Percentiles rank a stretch among this genome's conserved stretches.
Evolutionary conservation across 2,888 invertebrate genomes (phyloP).

Genomic region (Holacanthella duospinosa): DNA sequence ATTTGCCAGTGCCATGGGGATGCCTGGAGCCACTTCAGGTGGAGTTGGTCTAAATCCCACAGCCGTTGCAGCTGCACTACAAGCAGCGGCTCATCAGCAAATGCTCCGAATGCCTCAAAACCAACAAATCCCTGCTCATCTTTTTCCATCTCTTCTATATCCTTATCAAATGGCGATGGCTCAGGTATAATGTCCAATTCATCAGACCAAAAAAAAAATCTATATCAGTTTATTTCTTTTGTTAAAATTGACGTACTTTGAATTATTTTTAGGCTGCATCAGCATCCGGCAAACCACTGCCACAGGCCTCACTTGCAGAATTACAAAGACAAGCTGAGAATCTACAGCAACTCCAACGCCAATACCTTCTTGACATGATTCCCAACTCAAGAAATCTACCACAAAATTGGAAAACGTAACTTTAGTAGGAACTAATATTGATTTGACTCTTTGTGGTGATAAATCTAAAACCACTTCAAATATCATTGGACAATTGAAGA

Average conservation of each 20-base stretch:
- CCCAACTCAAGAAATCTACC: slow-evolving; percentile 45
- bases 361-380: slow-evolving; percentile 94
- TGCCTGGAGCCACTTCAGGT: slow-evolving; percentile 34
- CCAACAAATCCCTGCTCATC: slow-evolving; percentile 61
- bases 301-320: slow-evolving; percentile 53
- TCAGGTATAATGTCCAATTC: slow-evolving; percentile 38
- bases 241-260: background rate
- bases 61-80: slow-evolving; percentile 62
- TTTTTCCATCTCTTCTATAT: slow-evolving; percentile 78
- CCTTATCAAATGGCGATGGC: slow-evolving; percentile 69
- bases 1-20: slow-evolving; percentile 36
- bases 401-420: slow-evolving; percentile 37
- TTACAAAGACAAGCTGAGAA: slow-evolving; percentile 73
- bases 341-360: slow-evolving; percentile 61
- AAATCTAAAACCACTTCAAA: background rate
- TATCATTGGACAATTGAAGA: background rate
- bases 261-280: slow-evolving; percentile 36
- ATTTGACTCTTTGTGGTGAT: background rate
- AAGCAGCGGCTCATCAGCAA: slow-evolving; percentile 59
- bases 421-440: background rate
- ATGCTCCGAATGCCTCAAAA: slow-evolving; percentile 57
- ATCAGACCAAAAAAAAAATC: background rate
- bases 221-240: background rate
- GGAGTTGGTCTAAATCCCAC: slow-evolving; percentile 42
- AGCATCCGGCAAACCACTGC: slow-evolving; percentile 38